These are phyloP conservation scores for Bovichtus variegatus DNA, from an alignment of 2,797 vertebrate genomes.

Conservation along the genomic window DNA sequence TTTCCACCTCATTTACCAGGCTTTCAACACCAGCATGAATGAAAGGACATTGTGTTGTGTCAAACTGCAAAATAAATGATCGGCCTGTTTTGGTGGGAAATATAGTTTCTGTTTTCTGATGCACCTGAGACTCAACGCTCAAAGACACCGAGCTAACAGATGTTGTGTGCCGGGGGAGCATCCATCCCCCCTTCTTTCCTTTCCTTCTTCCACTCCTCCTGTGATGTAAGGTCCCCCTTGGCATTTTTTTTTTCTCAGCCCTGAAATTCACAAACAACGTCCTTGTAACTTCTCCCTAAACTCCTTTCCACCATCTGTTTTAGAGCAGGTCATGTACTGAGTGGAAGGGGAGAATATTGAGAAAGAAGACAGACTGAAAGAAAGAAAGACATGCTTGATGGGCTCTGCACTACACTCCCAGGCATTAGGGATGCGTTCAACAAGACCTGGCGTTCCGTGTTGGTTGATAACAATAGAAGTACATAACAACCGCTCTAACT, in stretches of 20 bases:
- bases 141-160: conserved; percentile 71
- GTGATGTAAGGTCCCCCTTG: conserved; percentile 64
- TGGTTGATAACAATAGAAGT: conserved; percentile 64
- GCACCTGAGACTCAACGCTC: conserved; percentile 65
- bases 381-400: conserved; percentile 55
- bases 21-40: conserved; percentile 39
- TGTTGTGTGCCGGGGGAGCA: conserved; percentile 65
- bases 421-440: conserved; percentile 53
- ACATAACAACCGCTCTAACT: conserved; percentile 53
- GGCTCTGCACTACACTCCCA: conserved; percentile 33
- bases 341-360: conserved; percentile 28
- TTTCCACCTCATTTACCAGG: conserved; percentile 49
- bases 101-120: conserved; percentile 41
- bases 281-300: conserved; percentile 79
- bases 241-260: conserved; percentile 52
- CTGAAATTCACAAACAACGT: conserved; percentile 77
- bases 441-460: conserved; percentile 47
- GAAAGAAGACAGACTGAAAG: conserved; percentile 31
- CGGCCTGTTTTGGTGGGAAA: conserved; percentile 32
- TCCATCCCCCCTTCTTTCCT: conserved; percentile 33
- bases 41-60: conserved; percentile 25
- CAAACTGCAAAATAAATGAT: conserved; percentile 47
- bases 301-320: conserved; percentile 78
- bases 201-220: conserved; percentile 38
- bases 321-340: conserved; percentile 63